Evolutionary conservation across 2,113 vertebrate species (phyloP), one percentile per base, ranked within the genome.

Genomic region (Cryptomyrus ogoouensis): DNA sequence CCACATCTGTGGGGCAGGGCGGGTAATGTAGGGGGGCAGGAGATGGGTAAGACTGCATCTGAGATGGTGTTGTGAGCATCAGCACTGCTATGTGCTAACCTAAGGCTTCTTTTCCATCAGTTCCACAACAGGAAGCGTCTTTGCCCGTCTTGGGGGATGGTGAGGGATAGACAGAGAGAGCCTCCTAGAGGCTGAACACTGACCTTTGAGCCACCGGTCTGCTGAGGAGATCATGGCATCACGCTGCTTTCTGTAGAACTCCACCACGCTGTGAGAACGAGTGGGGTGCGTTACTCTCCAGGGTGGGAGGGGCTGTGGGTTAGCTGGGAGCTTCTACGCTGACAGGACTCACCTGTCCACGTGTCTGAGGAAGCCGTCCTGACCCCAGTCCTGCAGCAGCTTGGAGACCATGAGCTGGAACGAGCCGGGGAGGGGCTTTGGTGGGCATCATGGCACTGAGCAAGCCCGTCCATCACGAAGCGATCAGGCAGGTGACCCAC

Each of bases 141-240:
- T 35, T 80, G 74, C 1, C 17, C 62, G 1, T 70, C 10, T 4
- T 31, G n/a, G n/a, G n/a, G 9, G 62, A 27, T n/a, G 62, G n/a
- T 66, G n/a, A 70, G 9, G n/a, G 27, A 27, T 2, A 2, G 35
- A 80, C 35, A 19, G 74, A 77, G 5, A 44, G 17, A 13, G 7
- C 39, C 15, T 9, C 80, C 24, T 31, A 21, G 44, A 4, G 83
- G 24, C 42, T 8, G 10, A 53, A 50, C 19, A 93, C 96, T 93
- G 90, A 99, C 98, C 98, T 96, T 94, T 96, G 88, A 99, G 94
- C 98, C 98, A 98, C 91, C 94, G 98, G 87, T 99, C 95, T 93
- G 98, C 98, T 87, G 98, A 97, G 89, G 88, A n/a, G 88, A 98
- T 89, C 94, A 98, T 96, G 4, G 96, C 96, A 52, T 99, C 95